Base-by-base conservation (phyloP, 2,797 vertebrate species). In the Halcyon smyrnensis region DNA sequence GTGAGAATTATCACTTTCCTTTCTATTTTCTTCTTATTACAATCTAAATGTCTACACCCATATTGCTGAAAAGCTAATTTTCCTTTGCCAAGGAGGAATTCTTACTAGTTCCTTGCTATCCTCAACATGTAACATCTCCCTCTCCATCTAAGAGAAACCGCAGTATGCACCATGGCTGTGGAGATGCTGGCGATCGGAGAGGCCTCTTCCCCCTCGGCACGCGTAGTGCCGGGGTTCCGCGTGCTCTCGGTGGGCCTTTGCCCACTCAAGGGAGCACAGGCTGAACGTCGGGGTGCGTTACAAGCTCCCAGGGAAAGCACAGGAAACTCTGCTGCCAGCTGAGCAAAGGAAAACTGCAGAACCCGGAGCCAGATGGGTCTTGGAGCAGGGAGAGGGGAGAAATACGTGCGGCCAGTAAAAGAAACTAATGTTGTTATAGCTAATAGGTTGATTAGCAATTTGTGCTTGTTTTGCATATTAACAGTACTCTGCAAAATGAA, bases 191-290 rank as follows among this genome's bases (percentile, higher is more conserved):
- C 21, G 5, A 32, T 64, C 12, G 32, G 15, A 28, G n/a, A 27
- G 13, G 41, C 9, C 46, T 70, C 43, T 87, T 87, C 4, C 14
- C 34, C 12, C 39, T 54, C 64, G 75, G 17, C 16, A 3, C n/a
- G 19, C 4, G 0, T 43, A 65, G 41, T n/a, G 24, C 27, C 3
- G 5, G 50, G 9, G 10, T 51, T 76, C 56, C n/a, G 9, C 43
- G 74, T 50, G 54, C 63, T 46, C 75, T 0, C 0, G 28, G 17
- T 11, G 1, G 8, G 28, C 15, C 21, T 62, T 50, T 56, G 43
- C 64, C 60, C 24, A 17, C 1, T 4, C 0, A 0, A 24, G 59
- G 36, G 13, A 68, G 30, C 36, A 21, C 0, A 8, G 50, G 27
- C 4, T 25, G n/a, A 48, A 18, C 0, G 0, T 36, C 41, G n/a